Base-by-base conservation (phyloP, 2,888 invertebrate species). In the Ptychoptera contaminata region DNA sequence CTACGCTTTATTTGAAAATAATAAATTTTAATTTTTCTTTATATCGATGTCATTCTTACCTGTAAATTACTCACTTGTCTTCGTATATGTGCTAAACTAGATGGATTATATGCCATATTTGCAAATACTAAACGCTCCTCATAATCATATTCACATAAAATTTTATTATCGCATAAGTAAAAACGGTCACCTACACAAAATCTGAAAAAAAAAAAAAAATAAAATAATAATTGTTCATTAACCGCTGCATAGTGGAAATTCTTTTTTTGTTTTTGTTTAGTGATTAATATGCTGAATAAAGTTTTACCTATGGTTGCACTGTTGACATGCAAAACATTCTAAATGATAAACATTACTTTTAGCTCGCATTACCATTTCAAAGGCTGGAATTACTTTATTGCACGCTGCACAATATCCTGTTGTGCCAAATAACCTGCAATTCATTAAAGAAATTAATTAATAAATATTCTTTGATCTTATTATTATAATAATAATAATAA, bases 331-430 rank as follows among this genome's bases (percentile, higher is more conserved):
- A 65, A 91, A 91, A 66, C 91, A 91, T 67, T 91, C 90, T 67
- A 91, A 74, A 69, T 91, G 91, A 70, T 91, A 91, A 51, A 91
- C 90, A 67, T 90, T 88, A 60, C 81, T 82, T 67, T 84, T 81
- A 53, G 88, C 90, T 64, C 88, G 74, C 91, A 92, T 91, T 57
- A 91, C 91, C 88, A 91, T 87, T 71, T 91, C 91, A 68, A 90
- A 91, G 52, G 91, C 88, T 49, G 90, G 90, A 66, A 91, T 91
- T 62, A 82, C 82, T 74, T 91, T 90, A 68, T 81, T 82, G 70
- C 91, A 92, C 46, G 88, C 90, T 54, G 88, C 82, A 66, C 91
- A 91, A 67, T 84, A 84, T 55, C 90, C 90, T 35, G 87, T 87
- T 57, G 81, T 82, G 52, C 90, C 88, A 60, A 88, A 90, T 70